Conservation (phyloP, 2,888 invertebrate genomes). For the Flabesymbios commensalis region DNA sequence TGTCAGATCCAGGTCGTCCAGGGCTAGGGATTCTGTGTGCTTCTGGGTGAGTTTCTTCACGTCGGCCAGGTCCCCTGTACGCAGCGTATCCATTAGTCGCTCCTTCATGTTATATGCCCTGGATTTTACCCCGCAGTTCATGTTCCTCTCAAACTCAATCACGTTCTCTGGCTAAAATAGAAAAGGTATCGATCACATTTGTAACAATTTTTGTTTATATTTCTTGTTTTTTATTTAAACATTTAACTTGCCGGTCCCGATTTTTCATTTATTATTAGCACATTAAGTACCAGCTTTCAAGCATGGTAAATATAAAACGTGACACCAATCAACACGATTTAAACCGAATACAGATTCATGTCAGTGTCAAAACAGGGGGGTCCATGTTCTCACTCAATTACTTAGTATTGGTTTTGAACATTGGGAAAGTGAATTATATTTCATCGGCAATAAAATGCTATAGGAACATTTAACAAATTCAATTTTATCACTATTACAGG, state of each 20-base stretch:
- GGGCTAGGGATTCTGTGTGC: neutral
- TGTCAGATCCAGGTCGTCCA: conserved; percentile 1
- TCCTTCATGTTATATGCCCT: conserved; percentile 2
- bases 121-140: conserved; percentile 17
- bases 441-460: neutral
- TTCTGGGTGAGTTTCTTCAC: neutral
- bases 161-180: conserved; percentile 15
- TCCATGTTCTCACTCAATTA: too few species aligned
- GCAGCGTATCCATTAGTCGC: neutral
- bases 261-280: too few species aligned
- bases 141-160: conserved; percentile 8
- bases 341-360: too few species aligned
- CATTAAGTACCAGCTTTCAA: too few species aligned
- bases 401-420: too few species aligned
- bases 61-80: neutral
- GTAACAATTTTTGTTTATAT: neutral
- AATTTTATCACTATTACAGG: too few species aligned
- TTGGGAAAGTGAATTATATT: neutral
- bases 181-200: neutral
- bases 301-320: too few species aligned
- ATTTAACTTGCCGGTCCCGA: too few species aligned
- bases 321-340: too few species aligned
- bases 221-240: too few species aligned
- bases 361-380: too few species aligned
- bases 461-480: too few species aligned